Percentiles rank a stretch among this genome's conserved stretches.
Conservation (phyloP, 2,888 invertebrate species). For the Galerucella calmariensis region DNA sequence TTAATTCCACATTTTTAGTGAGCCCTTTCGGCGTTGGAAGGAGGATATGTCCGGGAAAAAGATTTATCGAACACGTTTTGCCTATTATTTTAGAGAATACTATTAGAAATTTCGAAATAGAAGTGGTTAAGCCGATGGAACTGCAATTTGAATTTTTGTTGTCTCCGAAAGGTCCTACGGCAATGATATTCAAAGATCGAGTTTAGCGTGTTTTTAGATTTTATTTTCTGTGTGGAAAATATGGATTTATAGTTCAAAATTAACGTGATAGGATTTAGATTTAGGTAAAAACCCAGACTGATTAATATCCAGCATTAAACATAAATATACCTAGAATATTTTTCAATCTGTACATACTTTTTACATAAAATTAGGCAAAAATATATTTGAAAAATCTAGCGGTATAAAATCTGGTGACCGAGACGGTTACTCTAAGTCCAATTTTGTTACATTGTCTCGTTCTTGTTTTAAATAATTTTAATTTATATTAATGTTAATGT, state of each 20-base stretch:
- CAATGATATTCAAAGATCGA: slow-evolving; percentile 74
- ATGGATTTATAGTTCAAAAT: not conserved
- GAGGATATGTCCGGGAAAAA: slow-evolving; percentile 86
- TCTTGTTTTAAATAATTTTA: no score
- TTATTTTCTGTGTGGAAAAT: not conserved
- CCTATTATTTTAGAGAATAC: slow-evolving; percentile 81
- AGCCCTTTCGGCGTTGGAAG: slow-evolving; percentile 84
- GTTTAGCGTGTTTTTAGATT: slow-evolving; percentile 31
- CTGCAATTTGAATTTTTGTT: slow-evolving; percentile 85
- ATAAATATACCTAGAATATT: not conserved
- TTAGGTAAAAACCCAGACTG: not conserved
- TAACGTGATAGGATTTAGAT: not conserved
- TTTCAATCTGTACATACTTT: no score
- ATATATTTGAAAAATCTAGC: no score
- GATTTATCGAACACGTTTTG: slow-evolving; percentile 83
- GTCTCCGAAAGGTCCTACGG: slow-evolving; percentile 80
- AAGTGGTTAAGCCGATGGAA: slow-evolving; percentile 73
- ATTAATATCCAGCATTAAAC: not conserved
- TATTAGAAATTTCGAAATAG: slow-evolving; percentile 73
- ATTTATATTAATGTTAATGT: no score
- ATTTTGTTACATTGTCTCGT: no score
- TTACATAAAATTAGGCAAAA: no score
- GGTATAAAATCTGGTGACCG: no score
- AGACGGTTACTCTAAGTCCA: no score
- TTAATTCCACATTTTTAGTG: slow-evolving; percentile 73